Conservation (phyloP, 1,140 invertebrate genomes). For the Trichonephila clavata region DNA sequence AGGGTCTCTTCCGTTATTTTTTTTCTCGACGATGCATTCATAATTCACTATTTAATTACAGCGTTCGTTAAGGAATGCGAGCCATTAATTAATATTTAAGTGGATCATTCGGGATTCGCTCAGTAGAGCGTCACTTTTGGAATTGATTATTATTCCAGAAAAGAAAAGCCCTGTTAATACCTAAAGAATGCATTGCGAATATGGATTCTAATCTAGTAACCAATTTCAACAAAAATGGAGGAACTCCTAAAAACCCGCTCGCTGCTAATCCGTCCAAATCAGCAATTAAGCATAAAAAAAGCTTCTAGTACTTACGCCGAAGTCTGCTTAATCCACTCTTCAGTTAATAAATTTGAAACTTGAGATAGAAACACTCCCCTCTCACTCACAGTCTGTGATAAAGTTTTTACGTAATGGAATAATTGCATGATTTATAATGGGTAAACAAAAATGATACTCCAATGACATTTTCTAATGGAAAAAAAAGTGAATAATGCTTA, state of each 20-base stretch:
- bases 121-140: slow-evolving; percentile 56
- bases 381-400: neutral
- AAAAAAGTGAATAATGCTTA: slow-evolving; percentile 24
- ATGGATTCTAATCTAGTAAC: slow-evolving; percentile 66
- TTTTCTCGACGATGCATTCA: slow-evolving; percentile 41
- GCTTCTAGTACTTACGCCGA: neutral
- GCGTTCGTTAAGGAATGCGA: slow-evolving; percentile 66
- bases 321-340: slow-evolving; percentile 57
- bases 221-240: slow-evolving; percentile 45
- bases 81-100: slow-evolving; percentile 74
- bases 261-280: slow-evolving; percentile 55
- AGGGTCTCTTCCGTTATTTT: slow-evolving; percentile 33
- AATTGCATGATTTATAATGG: slow-evolving; percentile 62
- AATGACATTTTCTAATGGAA: neutral
- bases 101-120: slow-evolving; percentile 60
- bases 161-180: slow-evolving; percentile 58
- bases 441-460: slow-evolving; percentile 60
- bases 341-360: slow-evolving; percentile 55
- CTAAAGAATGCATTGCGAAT: slow-evolving; percentile 60
- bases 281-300: slow-evolving; percentile 60
- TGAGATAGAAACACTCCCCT: neutral
- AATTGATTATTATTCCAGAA: slow-evolving; percentile 69
- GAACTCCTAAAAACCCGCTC: slow-evolving; percentile 30
- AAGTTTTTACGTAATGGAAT: slow-evolving; percentile 62
- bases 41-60: slow-evolving; percentile 74